Conservation (phyloP, 2,888 invertebrate species). For the Ceraclea dissimilis region DNA sequence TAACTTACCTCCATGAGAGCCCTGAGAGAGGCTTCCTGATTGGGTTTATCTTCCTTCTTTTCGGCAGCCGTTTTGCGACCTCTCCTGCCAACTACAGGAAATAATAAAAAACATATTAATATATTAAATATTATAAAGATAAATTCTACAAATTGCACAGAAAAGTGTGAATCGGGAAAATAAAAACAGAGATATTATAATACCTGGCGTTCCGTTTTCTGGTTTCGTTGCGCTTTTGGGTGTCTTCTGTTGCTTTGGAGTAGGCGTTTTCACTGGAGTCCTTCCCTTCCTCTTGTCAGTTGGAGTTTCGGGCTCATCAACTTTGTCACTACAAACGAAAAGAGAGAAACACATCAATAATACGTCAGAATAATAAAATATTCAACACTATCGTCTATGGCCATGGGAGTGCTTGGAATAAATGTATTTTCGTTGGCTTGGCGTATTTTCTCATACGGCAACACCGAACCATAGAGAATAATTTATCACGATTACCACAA, state of each 20-base stretch:
- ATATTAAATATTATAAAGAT: not conserved
- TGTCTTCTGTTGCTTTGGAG: slow-evolving; percentile 9
- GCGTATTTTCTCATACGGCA: not conserved
- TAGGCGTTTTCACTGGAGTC: slow-evolving; percentile 3
- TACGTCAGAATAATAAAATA: not conserved
- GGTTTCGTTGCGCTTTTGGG: slow-evolving; percentile 12
- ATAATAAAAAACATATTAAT: not conserved
- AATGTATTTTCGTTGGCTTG: not conserved
- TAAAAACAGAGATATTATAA: not conserved
- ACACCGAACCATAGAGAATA: not conserved
- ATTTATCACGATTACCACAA: not conserved
- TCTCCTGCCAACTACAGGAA: slow-evolving; percentile 1
- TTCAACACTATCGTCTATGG: not conserved
- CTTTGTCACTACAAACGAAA: not conserved
- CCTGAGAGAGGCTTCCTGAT: slow-evolving; percentile 35
- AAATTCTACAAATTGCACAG: not conserved
- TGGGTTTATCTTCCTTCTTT: slow-evolving; percentile 27
- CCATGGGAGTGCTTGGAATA: slow-evolving; percentile 1
- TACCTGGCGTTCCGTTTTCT: slow-evolving; percentile 20
- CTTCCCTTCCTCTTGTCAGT: slow-evolving; percentile 7
- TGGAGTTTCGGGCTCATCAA: not conserved
- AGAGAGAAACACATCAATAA: no score
- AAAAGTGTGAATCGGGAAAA: not conserved
- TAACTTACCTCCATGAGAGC: slow-evolving; percentile 38
- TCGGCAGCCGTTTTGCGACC: slow-evolving; percentile 9